Evolutionary conservation across 1,140 invertebrate genomes (phyloP), one percentile per base, ranked within the genome.

Genomic region (Akabosia matsudoensis): DNA sequence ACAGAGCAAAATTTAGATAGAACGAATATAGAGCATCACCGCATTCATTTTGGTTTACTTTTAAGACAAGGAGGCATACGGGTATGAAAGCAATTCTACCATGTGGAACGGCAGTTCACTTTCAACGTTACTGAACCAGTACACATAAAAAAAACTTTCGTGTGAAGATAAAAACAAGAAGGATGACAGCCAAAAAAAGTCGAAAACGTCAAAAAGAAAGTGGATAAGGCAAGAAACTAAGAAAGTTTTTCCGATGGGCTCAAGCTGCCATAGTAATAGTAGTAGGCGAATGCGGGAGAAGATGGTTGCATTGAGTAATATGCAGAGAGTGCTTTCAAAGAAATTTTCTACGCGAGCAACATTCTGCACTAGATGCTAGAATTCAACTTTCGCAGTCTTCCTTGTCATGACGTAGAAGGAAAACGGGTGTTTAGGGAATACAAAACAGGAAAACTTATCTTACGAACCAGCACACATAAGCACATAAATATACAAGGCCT

Each of bases 371-470:
- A n/a, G n/a, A n/a, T n/a, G n/a, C n/a, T n/a, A n/a, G n/a, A n/a
- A n/a, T n/a, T n/a, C n/a, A n/a, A n/a, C n/a, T n/a, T n/a, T n/a
- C n/a, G n/a, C n/a, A n/a, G n/a, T n/a, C n/a, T n/a, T n/a, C n/a
- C n/a, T n/a, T n/a, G 24, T 45, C 30, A 28, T 7, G 2, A 30
- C 22, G 22, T 61, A n/a, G 61, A 13, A 16, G 61, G 22, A 22
- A 67, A 67, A 67, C 61, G 24, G 61, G 61, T n/a, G 61, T 67
- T 67, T 28, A 31, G 61, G 61, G 61, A 67, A 67, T 67, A 28
- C 14, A 22, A 22, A 22, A 22, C 14, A 67, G 61, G n/a, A 67
- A 67, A 67, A 67, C 26, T 67, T 67, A 67, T 67, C 28, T 67
- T 31, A 13, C 7, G 7, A 45, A 45, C 37, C 7, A 18, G 7